A percentile compares a stretch with the other conserved stretches of the same genome.
These are phyloP conservation scores for Hydrolagus colliei DNA, from an alignment of 2,797 vertebrate genomes.

Conservation along the genomic window DNA sequence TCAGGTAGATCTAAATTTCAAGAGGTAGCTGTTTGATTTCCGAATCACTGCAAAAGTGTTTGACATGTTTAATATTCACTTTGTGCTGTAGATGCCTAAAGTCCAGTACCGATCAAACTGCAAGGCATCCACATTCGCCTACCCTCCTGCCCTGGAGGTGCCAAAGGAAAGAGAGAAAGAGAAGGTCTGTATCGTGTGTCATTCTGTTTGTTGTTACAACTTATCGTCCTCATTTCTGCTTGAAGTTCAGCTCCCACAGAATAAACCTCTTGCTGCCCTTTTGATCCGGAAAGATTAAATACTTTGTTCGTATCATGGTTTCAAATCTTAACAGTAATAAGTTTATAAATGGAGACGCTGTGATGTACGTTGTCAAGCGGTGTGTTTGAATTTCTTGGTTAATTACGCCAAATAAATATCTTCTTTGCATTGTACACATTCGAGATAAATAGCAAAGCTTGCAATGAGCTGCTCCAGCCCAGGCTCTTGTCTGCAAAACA, in stretches of 20 bases:
- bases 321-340: too few species aligned
- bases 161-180: slow-evolving; percentile 98
- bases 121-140: slow-evolving; percentile 96
- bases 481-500: too few species aligned
- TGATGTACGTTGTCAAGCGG: too few species aligned
- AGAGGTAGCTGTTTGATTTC: neutral
- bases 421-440: too few species aligned
- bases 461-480: too few species aligned
- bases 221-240: neutral
- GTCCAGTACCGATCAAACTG: slow-evolving; percentile 98
- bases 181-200: slow-evolving; percentile 62
- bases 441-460: too few species aligned
- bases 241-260: too few species aligned
- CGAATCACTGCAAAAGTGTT: neutral
- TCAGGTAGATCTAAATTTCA: too few species aligned
- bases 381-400: too few species aligned
- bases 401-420: too few species aligned
- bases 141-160: slow-evolving; percentile 92
- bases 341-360: too few species aligned
- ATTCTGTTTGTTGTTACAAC: neutral
- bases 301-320: too few species aligned
- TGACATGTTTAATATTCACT: slow-evolving; percentile 18
- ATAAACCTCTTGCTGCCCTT: neutral
- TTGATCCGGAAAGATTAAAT: neutral
- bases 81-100: slow-evolving; percentile 83